Evolutionary conservation across 2,888 invertebrate species (phyloP).

Genomic region (Drosophila neotestacea): DNA sequence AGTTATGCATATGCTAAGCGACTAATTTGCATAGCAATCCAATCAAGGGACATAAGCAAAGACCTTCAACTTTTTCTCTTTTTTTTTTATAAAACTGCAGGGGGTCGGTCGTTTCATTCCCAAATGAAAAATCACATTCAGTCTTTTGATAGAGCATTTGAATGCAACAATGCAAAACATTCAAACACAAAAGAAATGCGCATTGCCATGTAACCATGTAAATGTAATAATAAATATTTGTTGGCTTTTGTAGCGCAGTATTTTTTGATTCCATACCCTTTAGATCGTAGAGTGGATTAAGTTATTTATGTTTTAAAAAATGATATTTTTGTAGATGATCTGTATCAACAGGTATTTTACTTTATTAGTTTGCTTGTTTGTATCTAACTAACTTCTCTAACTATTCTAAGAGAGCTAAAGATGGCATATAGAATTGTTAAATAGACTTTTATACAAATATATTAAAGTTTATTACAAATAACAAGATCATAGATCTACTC

Average conservation of each 20-base stretch:
- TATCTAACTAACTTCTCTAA: too few relatives aligned
- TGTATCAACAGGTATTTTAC: too few relatives aligned
- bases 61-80: neutral
- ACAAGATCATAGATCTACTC: too few relatives aligned
- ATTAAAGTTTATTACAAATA: too few relatives aligned
- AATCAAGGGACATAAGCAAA: conserved; percentile 3
- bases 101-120: conserved; percentile 5
- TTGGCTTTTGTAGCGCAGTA: conserved; percentile 65
- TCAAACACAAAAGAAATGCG: conserved; percentile 42
- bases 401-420: too few relatives aligned
- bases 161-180: conserved; percentile 30
- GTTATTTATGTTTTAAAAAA: too few relatives aligned
- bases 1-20: conserved; percentile 21
- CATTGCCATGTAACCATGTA: conserved; percentile 62
- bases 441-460: too few relatives aligned
- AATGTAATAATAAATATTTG: conserved; percentile 77
- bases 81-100: conserved; percentile 20
- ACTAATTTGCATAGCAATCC: conserved; percentile 38
- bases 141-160: conserved; percentile 41
- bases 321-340: too few relatives aligned
- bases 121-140: conserved; percentile 1
- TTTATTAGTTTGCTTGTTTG: too few relatives aligned
- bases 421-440: too few relatives aligned
- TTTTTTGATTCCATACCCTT: conserved; percentile 24
- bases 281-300: neutral